A percentile compares a stretch with the other conserved stretches of the same genome.
Conservation (phyloP, 2,113 vertebrate species). For the Hydrolagus affinis region DNA sequence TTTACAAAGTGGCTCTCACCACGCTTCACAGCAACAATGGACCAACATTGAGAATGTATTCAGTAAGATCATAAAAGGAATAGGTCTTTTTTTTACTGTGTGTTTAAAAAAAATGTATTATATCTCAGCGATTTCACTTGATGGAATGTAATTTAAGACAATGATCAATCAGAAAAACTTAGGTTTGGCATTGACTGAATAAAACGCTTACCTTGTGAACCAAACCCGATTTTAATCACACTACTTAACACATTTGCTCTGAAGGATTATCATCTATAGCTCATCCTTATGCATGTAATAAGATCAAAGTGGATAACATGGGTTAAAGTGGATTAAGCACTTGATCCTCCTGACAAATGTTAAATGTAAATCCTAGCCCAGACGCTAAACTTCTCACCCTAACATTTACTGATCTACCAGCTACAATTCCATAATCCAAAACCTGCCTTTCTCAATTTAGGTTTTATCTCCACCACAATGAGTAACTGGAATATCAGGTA, state of each 20-base stretch:
- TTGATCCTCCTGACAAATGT: slow-evolving; percentile 17
- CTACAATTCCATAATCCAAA: neutral
- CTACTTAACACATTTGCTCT: slow-evolving; percentile 30
- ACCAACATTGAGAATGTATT: neutral
- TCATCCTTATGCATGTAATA: slow-evolving; percentile 31
- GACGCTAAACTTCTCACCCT: neutral
- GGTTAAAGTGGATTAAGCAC: slow-evolving; percentile 25
- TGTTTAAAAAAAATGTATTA: neutral
- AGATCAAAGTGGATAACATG: slow-evolving; percentile 31
- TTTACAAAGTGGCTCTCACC: neutral
- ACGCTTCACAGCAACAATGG: neutral
- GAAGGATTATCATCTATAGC: slow-evolving; percentile 30
- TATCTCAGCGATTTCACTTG: neutral
- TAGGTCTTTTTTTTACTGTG: neutral
- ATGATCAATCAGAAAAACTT: slow-evolving; percentile 4
- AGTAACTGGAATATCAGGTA: too few relatives aligned
- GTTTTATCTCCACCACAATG: neutral
- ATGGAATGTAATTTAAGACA: slow-evolving; percentile 11
- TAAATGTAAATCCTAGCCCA: slow-evolving; percentile 12
- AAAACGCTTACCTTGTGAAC: slow-evolving; percentile 20
- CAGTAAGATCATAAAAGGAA: neutral
- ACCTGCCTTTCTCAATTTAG: neutral
- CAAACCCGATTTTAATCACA: slow-evolving; percentile 27
- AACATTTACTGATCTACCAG: neutral
- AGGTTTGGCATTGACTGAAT: slow-evolving; percentile 27